Evolutionary conservation across 2,113 vertebrate species (phyloP), one percentile per base, ranked within the genome.

Genomic region (Apistogramma diplotaenia): DNA sequence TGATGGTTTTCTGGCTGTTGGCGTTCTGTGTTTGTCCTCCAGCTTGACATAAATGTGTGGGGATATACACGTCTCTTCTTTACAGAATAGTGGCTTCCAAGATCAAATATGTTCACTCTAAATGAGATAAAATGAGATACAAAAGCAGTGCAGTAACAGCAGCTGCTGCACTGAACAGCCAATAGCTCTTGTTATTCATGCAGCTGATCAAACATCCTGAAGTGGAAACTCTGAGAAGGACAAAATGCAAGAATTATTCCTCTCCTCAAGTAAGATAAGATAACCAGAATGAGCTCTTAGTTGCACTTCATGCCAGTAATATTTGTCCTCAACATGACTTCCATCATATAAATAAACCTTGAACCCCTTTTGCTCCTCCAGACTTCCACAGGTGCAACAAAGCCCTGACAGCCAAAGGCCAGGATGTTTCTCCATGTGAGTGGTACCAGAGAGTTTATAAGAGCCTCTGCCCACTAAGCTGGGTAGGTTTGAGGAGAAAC

Each of bases 321-420:
- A 46, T 46, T 67, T 19, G 16, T 67, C 40, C 18, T 67, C 62
- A 67, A 46, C 9, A 27, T 46, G 23, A 46, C 40, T 67, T 67
- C 19, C 46, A 46, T 67, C 16, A 46, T 67, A 46, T 46, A 67
- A 67, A 23, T 29, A 12, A 53, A 49, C 23, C 3, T 16, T 27
- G 4, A 29, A 21, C 16, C 0, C 0, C 67, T 72, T 43, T 62
- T 82, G 3, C 58, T 57, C 1, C 18, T 72, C 19, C 81, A 88
- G 94, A 96, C 78, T 97, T 94, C 91, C 95, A 93, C 85, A 95
- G 96, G 86, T 97, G 95, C 93, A 95, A 93, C 93, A 97, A 96
- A 67, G 94, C 88, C 3, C 90, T 95, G 89, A 43, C 89, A 3
- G 90, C 86, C 49, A 94, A 93, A 90, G 95, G 87, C 60, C 93